These are phyloP conservation scores for Eulimnadia texana DNA, from an alignment of 1,140 invertebrate species.

Conservation along the genomic window DNA sequence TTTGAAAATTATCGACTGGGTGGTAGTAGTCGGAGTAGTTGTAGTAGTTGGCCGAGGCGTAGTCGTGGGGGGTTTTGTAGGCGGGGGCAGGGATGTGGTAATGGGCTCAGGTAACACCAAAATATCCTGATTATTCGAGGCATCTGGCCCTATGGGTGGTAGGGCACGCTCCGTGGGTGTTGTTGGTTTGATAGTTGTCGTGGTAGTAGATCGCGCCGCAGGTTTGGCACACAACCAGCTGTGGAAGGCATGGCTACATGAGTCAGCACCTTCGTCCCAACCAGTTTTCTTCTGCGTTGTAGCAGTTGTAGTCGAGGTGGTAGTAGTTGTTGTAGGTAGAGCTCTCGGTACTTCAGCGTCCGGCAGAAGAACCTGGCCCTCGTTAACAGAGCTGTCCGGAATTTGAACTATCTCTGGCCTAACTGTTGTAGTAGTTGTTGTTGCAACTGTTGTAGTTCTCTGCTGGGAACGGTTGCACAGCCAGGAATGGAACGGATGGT, in stretches of 20 bases:
- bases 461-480: neutral
- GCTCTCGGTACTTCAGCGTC: too few relatives aligned
- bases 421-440: neutral
- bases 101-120: slow-evolving; percentile 2
- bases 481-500: slow-evolving; percentile 12
- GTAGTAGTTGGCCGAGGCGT: neutral
- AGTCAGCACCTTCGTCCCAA: slow-evolving; percentile 10
- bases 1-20: neutral
- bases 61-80: neutral
- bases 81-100: neutral
- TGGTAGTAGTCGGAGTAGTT: neutral
- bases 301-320: neutral
- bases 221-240: slow-evolving; percentile 1
- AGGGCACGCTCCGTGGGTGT: neutral
- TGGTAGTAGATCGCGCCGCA: neutral
- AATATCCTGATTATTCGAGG: neutral
- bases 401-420: neutral
- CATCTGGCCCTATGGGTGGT: neutral
- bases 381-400: neutral
- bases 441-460: neutral
- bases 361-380: neutral
- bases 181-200: neutral
- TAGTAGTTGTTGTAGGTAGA: neutral
- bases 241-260: slow-evolving; percentile 10
- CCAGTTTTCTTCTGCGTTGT: neutral